phyloP scores from a whole-genome alignment of 2,113 vertebrate species.

The Phyllostomus hastatus region DNA sequence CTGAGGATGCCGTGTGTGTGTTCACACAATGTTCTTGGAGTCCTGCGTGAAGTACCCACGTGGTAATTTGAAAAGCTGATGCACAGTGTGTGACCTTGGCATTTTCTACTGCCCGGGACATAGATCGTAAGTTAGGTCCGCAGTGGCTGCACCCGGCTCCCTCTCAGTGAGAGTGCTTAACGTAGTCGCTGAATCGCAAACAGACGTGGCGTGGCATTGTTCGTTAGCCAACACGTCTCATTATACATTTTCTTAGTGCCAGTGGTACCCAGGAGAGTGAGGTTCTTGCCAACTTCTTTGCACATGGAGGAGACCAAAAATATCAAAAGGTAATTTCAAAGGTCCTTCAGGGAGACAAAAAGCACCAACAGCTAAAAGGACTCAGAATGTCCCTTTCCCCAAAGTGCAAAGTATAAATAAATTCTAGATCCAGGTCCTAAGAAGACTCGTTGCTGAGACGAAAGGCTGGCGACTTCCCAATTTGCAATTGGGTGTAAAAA shows the following conservation, averaged over 20 bases:
- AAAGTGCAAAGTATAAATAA: conserved; percentile 12
- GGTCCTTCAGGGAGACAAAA: neutral
- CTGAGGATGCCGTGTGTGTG: neutral
- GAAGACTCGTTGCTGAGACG: conserved; percentile 7
- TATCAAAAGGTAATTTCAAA: conserved; percentile 13
- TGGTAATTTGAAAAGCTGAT: neutral
- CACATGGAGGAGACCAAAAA: neutral
- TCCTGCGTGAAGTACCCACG: neutral
- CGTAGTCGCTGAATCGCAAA: conserved; percentile 13
- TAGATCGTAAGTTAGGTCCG: neutral
- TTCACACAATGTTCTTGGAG: neutral
- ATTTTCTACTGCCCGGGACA: neutral
- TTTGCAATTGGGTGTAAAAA: conserved; percentile 61
- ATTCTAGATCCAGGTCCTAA: conserved; percentile 22
- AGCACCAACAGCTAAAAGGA: neutral
- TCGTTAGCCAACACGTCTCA: neutral
- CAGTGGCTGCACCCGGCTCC: neutral
- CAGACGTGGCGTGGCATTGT: neutral
- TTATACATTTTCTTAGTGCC: neutral
- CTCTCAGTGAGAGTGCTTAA: neutral
- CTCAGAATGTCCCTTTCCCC: neutral
- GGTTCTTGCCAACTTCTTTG: neutral
- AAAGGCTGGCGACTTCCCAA: conserved; percentile 44
- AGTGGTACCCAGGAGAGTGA: neutral
- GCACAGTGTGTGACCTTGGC: neutral